A percentile compares a stretch with the other conserved stretches of the same genome.
phyloP scores from a whole-genome alignment of 2,797 vertebrate genomes.

The Cuculus canorus region DNA sequence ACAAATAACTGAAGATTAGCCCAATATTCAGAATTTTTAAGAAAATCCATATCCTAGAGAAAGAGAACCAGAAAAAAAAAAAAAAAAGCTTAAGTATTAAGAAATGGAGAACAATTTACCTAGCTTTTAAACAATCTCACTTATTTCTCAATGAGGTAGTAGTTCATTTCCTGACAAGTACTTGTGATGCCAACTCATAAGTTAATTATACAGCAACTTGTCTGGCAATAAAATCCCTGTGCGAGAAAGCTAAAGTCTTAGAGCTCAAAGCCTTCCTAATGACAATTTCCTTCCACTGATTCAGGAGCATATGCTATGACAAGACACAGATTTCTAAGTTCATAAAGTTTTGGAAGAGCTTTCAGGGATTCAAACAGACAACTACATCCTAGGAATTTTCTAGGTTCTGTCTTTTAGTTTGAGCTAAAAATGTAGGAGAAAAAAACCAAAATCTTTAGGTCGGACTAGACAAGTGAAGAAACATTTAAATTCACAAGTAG shows the following conservation, averaged over 20 bases:
- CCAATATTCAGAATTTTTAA: slow-evolving; percentile 11
- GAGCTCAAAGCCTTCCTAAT: background rate
- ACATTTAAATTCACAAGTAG: background rate
- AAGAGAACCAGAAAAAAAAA: background rate
- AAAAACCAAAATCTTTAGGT: background rate
- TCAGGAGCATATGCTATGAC: background rate
- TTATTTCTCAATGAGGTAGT: background rate
- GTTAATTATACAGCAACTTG: slow-evolving; percentile 22
- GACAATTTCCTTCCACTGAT: background rate
- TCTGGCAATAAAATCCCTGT: background rate
- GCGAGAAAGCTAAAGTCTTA: background rate
- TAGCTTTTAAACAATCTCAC: slow-evolving; percentile 19
- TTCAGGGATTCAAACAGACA: background rate
- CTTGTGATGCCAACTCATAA: background rate
- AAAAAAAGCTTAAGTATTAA: background rate
- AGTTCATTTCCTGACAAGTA: background rate
- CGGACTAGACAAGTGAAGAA: background rate
- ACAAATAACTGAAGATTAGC: slow-evolving; percentile 46
- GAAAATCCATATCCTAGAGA: background rate
- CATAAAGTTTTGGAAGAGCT: background rate
- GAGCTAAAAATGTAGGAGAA: background rate
- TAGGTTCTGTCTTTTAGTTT: background rate
- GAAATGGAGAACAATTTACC: background rate
- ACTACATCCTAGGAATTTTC: background rate
- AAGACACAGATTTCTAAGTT: slow-evolving; percentile 18